Conservation (phyloP, 2,113 vertebrate species). For the Nettapus auritus region DNA sequence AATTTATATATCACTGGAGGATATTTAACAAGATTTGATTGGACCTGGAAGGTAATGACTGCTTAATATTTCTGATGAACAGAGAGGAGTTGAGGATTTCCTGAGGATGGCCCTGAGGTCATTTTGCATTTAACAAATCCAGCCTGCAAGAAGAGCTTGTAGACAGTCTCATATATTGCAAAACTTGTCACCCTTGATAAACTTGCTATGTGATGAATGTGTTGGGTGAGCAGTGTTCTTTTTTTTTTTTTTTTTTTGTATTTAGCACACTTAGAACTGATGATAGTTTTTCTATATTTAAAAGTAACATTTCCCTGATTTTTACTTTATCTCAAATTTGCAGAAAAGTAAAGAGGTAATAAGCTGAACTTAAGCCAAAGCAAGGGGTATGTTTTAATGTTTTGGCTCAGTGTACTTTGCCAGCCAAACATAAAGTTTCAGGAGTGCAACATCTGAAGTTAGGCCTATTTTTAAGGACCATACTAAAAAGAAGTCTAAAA, state of each 20-base stretch:
- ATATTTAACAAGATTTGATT: constrained; percentile 10
- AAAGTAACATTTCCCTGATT: not conserved
- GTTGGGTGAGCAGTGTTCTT: not conserved
- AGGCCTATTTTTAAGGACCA: not conserved
- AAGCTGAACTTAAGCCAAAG: not conserved
- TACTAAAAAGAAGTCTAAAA: not conserved
- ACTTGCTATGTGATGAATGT: not conserved
- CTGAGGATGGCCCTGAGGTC: not conserved
- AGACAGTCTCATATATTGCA: not conserved
- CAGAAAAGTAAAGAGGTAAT: not conserved
- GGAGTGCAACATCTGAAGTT: not conserved
- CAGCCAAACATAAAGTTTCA: not conserved
- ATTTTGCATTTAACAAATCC: not conserved
- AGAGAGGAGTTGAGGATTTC: constrained; percentile 15
- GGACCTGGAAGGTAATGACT: not conserved
- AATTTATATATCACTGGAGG: not conserved
- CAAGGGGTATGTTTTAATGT: not conserved
- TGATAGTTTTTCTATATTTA: not conserved
- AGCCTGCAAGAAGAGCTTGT: not conserved
- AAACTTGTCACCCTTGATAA: not conserved
- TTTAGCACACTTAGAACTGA: not conserved
- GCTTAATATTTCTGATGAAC: not conserved
- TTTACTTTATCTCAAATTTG: not conserved
- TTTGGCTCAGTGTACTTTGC: not conserved
- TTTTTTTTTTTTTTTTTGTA: not conserved